Evolutionary conservation across 2,888 invertebrate genomes (phyloP).

Genomic region (Hesperia comma): DNA sequence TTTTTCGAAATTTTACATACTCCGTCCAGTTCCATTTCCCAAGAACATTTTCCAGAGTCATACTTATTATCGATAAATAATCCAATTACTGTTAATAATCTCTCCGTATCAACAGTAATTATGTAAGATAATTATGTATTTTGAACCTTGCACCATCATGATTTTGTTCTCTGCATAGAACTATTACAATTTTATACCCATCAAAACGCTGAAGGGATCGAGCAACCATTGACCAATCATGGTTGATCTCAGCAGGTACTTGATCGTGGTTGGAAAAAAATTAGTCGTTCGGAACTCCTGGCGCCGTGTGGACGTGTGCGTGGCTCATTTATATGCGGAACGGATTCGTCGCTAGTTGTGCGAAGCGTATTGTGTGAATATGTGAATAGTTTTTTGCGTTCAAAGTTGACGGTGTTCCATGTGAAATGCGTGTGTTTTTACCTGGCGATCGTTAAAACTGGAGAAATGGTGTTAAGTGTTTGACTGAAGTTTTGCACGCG

Average conservation of each 20-base stretch:
- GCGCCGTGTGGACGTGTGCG: constrained; percentile 18
- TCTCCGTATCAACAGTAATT: no score
- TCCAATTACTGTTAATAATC: no score
- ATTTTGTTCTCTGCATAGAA: constrained; percentile 2
- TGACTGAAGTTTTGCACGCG: constrained; percentile 7
- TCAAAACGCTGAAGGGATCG: constrained; percentile 27
- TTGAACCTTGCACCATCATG: not conserved
- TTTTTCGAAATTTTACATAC: no score
- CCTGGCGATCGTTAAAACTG: not conserved
- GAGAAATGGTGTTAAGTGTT: not conserved
- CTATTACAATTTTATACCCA: constrained; percentile 17
- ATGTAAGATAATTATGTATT: not conserved
- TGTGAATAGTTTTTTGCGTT: constrained; percentile 23
- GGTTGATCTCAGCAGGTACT: constrained; percentile 32
- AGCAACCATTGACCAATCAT: constrained; percentile 27
- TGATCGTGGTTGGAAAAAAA: constrained; percentile 21
- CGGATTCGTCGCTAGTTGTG: constrained; percentile 28
- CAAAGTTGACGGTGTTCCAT: constrained; percentile 19
- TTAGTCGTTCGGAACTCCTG: constrained; percentile 25
- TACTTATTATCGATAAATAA: no score
- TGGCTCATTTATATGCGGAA: constrained; percentile 27
- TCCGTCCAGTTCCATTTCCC: no score
- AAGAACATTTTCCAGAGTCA: no score
- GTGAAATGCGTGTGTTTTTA: constrained; percentile 19
- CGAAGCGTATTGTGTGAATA: constrained; percentile 31